phyloP scores from a whole-genome alignment of 2,113 vertebrate genomes.

The Chaenogobius annularis region DNA sequence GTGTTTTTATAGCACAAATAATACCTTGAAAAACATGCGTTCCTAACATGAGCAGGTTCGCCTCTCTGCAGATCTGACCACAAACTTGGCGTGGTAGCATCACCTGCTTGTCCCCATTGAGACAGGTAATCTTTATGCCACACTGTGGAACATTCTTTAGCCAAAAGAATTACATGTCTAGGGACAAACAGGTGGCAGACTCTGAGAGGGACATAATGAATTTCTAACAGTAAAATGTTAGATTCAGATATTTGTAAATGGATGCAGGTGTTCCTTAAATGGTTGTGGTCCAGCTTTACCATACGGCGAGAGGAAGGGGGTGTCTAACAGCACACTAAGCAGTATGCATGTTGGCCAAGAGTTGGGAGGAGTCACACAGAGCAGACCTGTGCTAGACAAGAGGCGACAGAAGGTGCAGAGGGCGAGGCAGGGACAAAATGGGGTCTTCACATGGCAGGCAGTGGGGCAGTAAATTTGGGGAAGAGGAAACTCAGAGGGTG shows the following conservation, averaged over 20 bases:
- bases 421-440: conserved; percentile 57
- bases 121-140: too few relatives aligned
- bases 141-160: too few relatives aligned
- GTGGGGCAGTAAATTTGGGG: conserved; percentile 41
- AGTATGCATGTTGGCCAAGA: conserved; percentile 18
- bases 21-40: too few relatives aligned
- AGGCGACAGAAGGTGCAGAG: conserved; percentile 61
- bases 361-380: conserved; percentile 18
- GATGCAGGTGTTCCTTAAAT: background rate
- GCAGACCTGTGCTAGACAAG: conserved; percentile 29
- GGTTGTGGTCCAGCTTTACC: conserved; percentile 8
- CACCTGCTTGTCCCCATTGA: too few relatives aligned
- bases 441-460: conserved; percentile 37
- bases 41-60: too few relatives aligned
- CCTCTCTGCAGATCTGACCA: too few relatives aligned
- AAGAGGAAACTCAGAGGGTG: conserved; percentile 37
- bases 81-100: too few relatives aligned
- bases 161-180: too few relatives aligned
- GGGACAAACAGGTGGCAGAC: background rate
- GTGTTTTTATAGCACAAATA: too few relatives aligned
- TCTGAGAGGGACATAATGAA: background rate
- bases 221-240: background rate
- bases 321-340: conserved; percentile 28
- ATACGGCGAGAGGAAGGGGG: conserved; percentile 22
- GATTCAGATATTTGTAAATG: background rate